Percentiles rank a stretch among this genome's conserved stretches.
Evolutionary conservation across 2,113 vertebrate species (phyloP).

Genomic region (Myxocyprinus asiaticus): DNA sequence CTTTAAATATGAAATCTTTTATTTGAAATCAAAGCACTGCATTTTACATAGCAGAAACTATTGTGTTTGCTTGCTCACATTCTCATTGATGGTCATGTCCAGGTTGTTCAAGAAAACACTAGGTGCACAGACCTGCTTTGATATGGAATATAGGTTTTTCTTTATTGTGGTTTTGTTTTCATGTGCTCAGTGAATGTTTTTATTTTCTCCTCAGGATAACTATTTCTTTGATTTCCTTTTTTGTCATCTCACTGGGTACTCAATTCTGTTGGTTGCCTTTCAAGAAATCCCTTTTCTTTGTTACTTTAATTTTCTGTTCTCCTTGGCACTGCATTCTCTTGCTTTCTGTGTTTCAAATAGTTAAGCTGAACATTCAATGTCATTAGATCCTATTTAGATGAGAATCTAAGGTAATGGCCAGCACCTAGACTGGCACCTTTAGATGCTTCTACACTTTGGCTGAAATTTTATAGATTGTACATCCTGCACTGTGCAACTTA

Average conservation of each 20-base stretch:
- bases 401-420: too few relatives aligned
- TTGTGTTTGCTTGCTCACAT: background rate
- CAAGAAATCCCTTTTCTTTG: slow-evolving; percentile 6
- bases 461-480: slow-evolving; percentile 2
- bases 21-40: background rate
- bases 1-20: too few relatives aligned
- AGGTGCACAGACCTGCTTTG: background rate
- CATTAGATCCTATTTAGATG: background rate
- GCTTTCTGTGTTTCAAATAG: background rate
- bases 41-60: background rate
- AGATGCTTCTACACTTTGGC: background rate
- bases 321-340: background rate
- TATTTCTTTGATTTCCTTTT: slow-evolving; percentile 8
- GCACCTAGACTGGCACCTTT: background rate
- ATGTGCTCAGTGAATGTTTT: slow-evolving; percentile 6
- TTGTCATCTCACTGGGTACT: background rate
- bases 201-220: slow-evolving; percentile 13
- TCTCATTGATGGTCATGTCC: background rate
- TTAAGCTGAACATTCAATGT: background rate
- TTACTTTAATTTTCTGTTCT: background rate
- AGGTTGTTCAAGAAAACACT: background rate
- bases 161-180: background rate
- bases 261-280: background rate
- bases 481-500: background rate
- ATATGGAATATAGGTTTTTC: background rate